Conservation (phyloP, 1,140 invertebrate genomes). For the Brachionus asplanchnoidis region DNA sequence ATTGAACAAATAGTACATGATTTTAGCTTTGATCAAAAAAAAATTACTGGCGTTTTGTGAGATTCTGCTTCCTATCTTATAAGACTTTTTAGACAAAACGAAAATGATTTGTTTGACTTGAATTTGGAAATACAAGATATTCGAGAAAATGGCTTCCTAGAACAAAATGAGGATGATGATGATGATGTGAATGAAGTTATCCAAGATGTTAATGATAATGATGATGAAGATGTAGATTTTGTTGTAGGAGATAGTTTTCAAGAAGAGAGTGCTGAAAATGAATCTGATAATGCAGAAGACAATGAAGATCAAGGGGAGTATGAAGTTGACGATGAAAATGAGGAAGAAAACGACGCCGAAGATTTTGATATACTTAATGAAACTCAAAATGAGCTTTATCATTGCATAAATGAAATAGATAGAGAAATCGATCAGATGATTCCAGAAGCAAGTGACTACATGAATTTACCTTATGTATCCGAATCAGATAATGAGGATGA, state of each 20-base stretch:
- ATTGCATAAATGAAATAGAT: too few species aligned
- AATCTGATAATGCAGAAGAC: too few species aligned
- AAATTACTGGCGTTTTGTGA: neutral
- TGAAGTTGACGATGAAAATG: too few species aligned
- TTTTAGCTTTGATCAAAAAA: neutral
- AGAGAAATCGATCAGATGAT: too few species aligned
- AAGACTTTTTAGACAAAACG: too few species aligned
- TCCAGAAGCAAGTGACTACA: neutral
- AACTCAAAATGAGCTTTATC: too few species aligned
- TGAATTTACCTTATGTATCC: neutral
- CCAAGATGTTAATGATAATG: neutral
- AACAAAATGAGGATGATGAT: conserved; percentile 87
- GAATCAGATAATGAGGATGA: neutral
- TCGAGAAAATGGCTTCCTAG: conserved; percentile 84
- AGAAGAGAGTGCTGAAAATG: neutral
- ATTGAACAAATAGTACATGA: neutral
- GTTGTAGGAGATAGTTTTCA: neutral
- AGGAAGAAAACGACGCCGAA: too few species aligned
- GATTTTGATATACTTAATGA: too few species aligned
- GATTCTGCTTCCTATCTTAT: too few species aligned
- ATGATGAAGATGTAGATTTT: neutral
- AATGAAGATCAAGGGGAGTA: too few species aligned
- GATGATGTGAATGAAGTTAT: neutral
- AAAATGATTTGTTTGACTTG: too few species aligned
- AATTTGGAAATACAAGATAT: too few species aligned